Conservation (phyloP, 2,113 vertebrate species). For the Pelusios castaneus region DNA sequence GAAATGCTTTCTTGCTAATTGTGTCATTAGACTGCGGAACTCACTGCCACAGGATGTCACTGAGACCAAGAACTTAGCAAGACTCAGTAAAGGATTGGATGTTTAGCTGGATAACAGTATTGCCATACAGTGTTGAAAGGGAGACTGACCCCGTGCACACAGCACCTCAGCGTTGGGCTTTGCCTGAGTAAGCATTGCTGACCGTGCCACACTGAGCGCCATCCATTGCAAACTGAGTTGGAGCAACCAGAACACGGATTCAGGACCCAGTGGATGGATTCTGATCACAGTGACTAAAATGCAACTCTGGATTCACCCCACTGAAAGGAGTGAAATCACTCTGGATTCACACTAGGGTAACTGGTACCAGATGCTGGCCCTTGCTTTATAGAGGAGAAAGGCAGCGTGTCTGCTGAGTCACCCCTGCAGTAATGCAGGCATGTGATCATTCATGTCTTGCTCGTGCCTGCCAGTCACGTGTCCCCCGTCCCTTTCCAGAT, state of each 20-base stretch:
- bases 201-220: not conserved
- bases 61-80: not conserved
- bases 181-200: not conserved
- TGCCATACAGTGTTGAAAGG: no score
- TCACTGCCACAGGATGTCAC: not conserved
- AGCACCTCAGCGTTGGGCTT: rapidly evolving
- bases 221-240: rapidly evolving
- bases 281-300: not conserved
- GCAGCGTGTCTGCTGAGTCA: not conserved
- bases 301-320: not conserved
- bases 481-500: not conserved
- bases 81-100: not conserved
- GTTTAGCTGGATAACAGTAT: not conserved
- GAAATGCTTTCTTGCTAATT: not conserved
- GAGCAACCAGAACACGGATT: rapidly evolving
- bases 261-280: rapidly evolving
- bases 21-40: not conserved
- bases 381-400: not conserved
- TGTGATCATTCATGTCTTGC: conserved; percentile 5
- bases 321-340: not conserved
- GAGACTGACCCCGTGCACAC: not conserved
- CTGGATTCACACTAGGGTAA: not conserved
- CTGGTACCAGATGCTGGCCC: not conserved
- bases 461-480: not conserved
- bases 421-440: conserved; percentile 6